Evolutionary conservation across 2,113 vertebrate species (phyloP).

Genomic region (Anser cygnoides): DNA sequence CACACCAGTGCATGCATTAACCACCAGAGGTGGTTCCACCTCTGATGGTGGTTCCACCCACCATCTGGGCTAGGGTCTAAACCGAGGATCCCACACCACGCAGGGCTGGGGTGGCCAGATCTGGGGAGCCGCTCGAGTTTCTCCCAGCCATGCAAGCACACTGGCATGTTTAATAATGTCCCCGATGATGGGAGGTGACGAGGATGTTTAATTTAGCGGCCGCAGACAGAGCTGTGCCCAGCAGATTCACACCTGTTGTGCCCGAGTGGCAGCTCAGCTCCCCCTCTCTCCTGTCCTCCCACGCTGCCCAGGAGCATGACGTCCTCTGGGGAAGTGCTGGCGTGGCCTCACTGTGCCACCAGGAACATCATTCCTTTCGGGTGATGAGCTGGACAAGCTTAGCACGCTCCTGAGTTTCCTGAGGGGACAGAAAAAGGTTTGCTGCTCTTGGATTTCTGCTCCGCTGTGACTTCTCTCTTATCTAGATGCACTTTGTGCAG

Average conservation of each 20-base stretch:
- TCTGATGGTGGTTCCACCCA: too few species aligned
- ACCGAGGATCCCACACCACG: not conserved
- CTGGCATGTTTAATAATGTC: not conserved
- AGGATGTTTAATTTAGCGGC: constrained; percentile 29
- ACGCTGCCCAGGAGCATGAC: not conserved
- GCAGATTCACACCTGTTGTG: constrained; percentile 57
- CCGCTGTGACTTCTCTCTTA: not conserved
- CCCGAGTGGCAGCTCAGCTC: not conserved
- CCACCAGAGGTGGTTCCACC: not conserved
- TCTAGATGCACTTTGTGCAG: not conserved
- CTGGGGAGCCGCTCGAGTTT: not conserved
- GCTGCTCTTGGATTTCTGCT: constrained; percentile 28
- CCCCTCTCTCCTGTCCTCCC: not conserved
- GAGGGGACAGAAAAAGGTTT: not conserved
- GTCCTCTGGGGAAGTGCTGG: not conserved
- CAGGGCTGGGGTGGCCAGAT: not conserved
- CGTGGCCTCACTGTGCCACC: not conserved
- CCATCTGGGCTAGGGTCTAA: not conserved
- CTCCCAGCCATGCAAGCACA: not conserved
- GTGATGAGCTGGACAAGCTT: constrained; percentile 36
- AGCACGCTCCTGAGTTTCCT: not conserved
- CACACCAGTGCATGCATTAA: accelerated
- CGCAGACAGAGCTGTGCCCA: constrained; percentile 25
- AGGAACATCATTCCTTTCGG: constrained; percentile 23
- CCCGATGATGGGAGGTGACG: not conserved